phyloP scores from a whole-genome alignment of 2,888 invertebrate genomes.

The Cryptocheilus praepositus region DNA sequence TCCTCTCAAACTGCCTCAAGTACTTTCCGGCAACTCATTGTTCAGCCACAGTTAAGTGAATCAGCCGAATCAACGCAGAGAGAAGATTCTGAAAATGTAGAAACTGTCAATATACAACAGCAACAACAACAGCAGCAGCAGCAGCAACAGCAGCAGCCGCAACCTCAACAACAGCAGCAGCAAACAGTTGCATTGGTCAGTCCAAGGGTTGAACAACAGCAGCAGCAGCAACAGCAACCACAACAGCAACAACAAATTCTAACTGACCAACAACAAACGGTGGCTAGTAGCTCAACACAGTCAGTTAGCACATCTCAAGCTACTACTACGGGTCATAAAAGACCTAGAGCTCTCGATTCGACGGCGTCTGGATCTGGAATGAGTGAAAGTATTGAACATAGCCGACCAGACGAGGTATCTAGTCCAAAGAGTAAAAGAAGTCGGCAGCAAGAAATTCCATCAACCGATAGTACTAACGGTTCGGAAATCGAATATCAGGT shows the following conservation, averaged over 20 bases:
- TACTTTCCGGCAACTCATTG: constrained; percentile 80
- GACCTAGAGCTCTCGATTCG: constrained; percentile 76
- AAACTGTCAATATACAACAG: constrained; percentile 62
- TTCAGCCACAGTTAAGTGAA: constrained; percentile 78
- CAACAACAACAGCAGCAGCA: constrained; percentile 63
- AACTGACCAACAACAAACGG: constrained; percentile 72
- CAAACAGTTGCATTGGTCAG: constrained; percentile 72
- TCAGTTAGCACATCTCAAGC: constrained; percentile 83
- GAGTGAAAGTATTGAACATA: constrained; percentile 64
- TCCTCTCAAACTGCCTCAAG: constrained; percentile 77
- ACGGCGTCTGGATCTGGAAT: constrained; percentile 65
- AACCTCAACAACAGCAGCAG: constrained; percentile 62
- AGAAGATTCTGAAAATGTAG: constrained; percentile 76
- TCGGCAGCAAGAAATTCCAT: constrained; percentile 64
- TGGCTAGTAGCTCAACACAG: constrained; percentile 79
- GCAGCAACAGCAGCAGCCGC: constrained; percentile 61
- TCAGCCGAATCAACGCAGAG: constrained; percentile 77
- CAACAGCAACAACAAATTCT: constrained; percentile 62
- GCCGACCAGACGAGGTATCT: constrained; percentile 64
- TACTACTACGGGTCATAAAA: constrained; percentile 76
- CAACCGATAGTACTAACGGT: constrained; percentile 65
- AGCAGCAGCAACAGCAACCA: constrained; percentile 62
- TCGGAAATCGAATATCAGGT: constrained; percentile 73
- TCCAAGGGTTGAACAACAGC: constrained; percentile 69
- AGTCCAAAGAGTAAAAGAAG: constrained; percentile 69